These are phyloP conservation scores for Blastomussa wellsi DNA, from an alignment of 92 coral and sea anemone genomes.

Conservation along the genomic window DNA sequence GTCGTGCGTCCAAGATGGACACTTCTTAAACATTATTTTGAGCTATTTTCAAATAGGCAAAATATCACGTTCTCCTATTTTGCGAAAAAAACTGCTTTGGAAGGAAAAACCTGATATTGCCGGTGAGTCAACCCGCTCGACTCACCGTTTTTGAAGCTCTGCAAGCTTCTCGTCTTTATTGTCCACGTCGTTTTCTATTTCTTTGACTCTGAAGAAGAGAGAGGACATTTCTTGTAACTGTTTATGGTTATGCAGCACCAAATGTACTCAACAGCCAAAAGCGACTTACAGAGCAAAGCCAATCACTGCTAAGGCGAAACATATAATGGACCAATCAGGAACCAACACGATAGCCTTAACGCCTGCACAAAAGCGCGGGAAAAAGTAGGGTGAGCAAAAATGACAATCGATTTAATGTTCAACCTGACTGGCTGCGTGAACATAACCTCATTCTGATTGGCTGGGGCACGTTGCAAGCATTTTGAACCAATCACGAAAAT, in stretches of 20 bases:
- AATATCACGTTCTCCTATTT: too few relatives aligned
- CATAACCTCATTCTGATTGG: background rate
- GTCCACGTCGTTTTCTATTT: conserved; percentile 70
- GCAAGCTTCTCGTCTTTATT: conserved; percentile 72
- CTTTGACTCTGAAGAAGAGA: conserved; percentile 58
- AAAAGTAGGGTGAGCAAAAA: background rate
- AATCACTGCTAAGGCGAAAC: background rate
- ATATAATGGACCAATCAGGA: background rate
- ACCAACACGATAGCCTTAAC: background rate
- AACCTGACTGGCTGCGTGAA: background rate
- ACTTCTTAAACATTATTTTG: too few relatives aligned
- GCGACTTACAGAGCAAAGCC: background rate
- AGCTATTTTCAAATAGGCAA: too few relatives aligned
- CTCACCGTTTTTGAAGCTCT: conserved; percentile 78
- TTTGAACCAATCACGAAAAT: background rate
- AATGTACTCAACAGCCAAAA: background rate
- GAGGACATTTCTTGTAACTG: background rate
- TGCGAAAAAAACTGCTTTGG: too few relatives aligned
- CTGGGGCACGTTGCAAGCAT: background rate
- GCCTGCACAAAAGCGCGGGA: background rate
- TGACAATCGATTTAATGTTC: background rate
- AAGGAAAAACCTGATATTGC: background rate
- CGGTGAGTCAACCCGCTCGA: background rate
- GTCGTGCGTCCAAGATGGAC: too few relatives aligned
- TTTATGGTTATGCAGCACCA: background rate